Conservation (phyloP, 2,797 vertebrate species). For the Avahi laniger region DNA sequence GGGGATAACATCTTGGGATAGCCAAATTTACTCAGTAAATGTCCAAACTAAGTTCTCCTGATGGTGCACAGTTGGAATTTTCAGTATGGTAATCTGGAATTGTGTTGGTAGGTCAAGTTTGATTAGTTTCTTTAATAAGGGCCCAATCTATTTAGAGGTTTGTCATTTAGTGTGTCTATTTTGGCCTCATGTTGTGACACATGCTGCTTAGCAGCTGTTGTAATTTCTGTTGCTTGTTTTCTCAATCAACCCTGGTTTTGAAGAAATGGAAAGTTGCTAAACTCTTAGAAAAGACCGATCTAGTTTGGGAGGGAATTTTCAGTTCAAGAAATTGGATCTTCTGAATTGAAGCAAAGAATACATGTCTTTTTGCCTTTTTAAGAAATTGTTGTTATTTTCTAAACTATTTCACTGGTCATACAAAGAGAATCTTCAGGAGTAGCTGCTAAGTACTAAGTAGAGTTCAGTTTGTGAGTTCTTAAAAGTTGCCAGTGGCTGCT, state of each 20-base stretch:
- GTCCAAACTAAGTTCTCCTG: neutral
- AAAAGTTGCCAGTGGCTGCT: neutral
- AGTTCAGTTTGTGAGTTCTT: neutral
- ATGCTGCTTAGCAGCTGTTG: conserved; percentile 25
- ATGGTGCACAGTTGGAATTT: neutral
- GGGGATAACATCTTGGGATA: neutral
- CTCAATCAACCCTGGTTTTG: conserved; percentile 23
- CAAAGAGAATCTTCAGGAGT: neutral
- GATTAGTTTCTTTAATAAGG: conserved; percentile 29
- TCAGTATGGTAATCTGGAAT: neutral
- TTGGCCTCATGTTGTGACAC: neutral
- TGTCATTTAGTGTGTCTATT: neutral
- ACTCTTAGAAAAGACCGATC: neutral
- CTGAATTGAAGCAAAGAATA: neutral
- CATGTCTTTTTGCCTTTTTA: neutral
- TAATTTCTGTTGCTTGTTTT: conserved; percentile 64
- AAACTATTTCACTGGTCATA: neutral
- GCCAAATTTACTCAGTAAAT: neutral
- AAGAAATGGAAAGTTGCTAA: conserved; percentile 25
- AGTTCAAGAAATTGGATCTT: neutral
- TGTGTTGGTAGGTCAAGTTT: neutral
- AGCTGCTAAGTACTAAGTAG: neutral
- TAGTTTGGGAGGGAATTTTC: neutral
- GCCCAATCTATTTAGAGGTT: neutral
- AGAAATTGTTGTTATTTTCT: conserved; percentile 39